Evolutionary conservation across 1,140 invertebrate genomes (phyloP).

Genomic region (Zeugodacus cucurbitae): DNA sequence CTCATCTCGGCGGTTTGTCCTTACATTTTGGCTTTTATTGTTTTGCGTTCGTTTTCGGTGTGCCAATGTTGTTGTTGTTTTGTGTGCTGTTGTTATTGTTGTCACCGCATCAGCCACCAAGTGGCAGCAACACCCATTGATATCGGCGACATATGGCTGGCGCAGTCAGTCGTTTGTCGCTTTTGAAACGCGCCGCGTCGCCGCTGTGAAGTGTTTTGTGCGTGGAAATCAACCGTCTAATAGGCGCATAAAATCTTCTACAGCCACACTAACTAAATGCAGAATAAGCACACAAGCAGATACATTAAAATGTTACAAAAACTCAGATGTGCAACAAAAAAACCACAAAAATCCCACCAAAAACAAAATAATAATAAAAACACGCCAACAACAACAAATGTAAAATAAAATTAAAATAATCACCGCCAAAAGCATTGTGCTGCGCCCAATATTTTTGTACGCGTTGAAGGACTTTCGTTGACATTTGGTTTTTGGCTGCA

Average conservation of each 20-base stretch:
- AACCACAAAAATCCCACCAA: no score
- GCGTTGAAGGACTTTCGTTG: constrained; percentile 34
- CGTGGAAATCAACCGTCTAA: not conserved
- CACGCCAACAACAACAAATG: not conserved
- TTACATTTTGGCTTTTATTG: constrained; percentile 21
- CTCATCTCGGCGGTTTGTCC: not conserved
- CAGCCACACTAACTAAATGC: not conserved
- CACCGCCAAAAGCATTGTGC: not conserved
- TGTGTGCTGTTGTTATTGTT: not conserved
- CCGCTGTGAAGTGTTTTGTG: not conserved
- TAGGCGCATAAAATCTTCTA: not conserved
- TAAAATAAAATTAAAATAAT: not conserved
- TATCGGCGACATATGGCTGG: constrained; percentile 15
- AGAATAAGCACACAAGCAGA: not conserved
- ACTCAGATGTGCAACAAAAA: not conserved
- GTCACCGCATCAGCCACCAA: not conserved
- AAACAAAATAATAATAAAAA: not conserved
- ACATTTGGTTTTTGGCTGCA: constrained; percentile 35
- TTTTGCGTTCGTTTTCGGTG: constrained; percentile 17
- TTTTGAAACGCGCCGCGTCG: constrained; percentile 36
- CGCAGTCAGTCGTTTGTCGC: not conserved
- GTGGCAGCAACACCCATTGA: constrained; percentile 35
- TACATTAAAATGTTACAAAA: not conserved
- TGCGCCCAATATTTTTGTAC: constrained; percentile 22
- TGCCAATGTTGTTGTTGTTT: not conserved